These are phyloP conservation scores for Oncorhynchus mykiss DNA, from an alignment of 2,113 vertebrate genomes.

Conservation along the genomic window DNA sequence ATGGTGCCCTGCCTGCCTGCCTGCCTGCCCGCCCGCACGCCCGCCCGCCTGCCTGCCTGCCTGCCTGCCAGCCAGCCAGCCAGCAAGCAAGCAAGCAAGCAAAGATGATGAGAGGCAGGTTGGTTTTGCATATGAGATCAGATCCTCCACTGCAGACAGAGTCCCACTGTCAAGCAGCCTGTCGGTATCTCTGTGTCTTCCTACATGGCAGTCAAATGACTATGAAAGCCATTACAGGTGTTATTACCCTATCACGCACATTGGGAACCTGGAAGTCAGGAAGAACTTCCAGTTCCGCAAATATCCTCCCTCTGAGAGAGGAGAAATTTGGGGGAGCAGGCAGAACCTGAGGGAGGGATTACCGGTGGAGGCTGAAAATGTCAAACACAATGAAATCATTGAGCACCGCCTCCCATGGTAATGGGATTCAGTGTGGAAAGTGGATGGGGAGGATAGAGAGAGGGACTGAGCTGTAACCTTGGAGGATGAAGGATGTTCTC, in stretches of 20 bases:
- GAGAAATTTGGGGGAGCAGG: not conserved
- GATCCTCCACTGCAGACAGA: too few relatives aligned
- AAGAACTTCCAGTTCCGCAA: conserved; percentile 19
- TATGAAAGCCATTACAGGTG: not conserved
- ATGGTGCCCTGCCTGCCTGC: not conserved
- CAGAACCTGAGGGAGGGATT: not conserved
- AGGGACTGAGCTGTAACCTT: conserved; percentile 32
- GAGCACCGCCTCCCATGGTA: conserved; percentile 18
- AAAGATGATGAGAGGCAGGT: not conserved
- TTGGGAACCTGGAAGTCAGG: too few relatives aligned
- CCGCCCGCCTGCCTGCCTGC: not conserved
- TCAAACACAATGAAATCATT: conserved; percentile 45
- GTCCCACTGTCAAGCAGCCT: too few relatives aligned
- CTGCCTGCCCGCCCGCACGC: not conserved
- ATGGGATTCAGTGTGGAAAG: conserved; percentile 50
- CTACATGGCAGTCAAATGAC: not conserved
- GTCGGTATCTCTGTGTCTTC: too few relatives aligned
- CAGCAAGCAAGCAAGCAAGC: too few relatives aligned
- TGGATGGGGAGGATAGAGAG: conserved; percentile 13
- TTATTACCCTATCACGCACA: not conserved
- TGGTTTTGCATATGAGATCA: not conserved
- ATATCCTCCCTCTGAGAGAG: conserved; percentile 5
- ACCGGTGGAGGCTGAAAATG: conserved; percentile 13
- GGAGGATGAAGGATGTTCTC: conserved; percentile 37
- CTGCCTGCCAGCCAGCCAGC: too few relatives aligned